Conservation (phyloP, 2,113 vertebrate genomes). For the Carettochelys insculpta region DNA sequence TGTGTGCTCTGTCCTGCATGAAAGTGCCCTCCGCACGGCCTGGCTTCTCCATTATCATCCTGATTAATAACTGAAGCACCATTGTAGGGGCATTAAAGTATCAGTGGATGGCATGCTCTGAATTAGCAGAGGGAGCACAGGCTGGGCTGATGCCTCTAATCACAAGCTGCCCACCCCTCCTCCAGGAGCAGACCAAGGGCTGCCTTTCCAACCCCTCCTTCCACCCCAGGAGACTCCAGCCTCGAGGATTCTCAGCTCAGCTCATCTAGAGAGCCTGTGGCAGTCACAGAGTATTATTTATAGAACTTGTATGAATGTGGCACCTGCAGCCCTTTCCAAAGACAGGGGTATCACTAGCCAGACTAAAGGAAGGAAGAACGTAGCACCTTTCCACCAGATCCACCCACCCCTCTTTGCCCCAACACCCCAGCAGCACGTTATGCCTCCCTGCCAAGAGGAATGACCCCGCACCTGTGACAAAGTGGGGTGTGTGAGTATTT, state of each 20-base stretch:
- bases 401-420: background rate
- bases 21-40: background rate
- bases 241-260: background rate
- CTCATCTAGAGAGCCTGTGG: background rate
- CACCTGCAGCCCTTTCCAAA: background rate
- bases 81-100: conserved; percentile 68
- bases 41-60: conserved; percentile 51
- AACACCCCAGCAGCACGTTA: background rate
- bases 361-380: background rate
- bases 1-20: background rate
- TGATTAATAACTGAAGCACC: conserved; percentile 45
- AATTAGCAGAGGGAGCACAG: background rate
- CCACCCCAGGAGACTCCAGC: background rate
- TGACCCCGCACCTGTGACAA: too few species aligned
- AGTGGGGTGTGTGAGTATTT: too few species aligned
- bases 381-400: background rate
- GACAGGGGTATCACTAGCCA: background rate
- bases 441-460: background rate
- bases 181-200: background rate
- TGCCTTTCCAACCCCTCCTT: background rate
- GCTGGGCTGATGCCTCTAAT: background rate
- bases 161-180: accelerated
- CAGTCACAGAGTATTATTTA: background rate
- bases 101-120: conserved; percentile 43
- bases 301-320: background rate